These are phyloP conservation scores for Aspidapion aeneum DNA, from an alignment of 2,888 invertebrate genomes.

Conservation along the genomic window DNA sequence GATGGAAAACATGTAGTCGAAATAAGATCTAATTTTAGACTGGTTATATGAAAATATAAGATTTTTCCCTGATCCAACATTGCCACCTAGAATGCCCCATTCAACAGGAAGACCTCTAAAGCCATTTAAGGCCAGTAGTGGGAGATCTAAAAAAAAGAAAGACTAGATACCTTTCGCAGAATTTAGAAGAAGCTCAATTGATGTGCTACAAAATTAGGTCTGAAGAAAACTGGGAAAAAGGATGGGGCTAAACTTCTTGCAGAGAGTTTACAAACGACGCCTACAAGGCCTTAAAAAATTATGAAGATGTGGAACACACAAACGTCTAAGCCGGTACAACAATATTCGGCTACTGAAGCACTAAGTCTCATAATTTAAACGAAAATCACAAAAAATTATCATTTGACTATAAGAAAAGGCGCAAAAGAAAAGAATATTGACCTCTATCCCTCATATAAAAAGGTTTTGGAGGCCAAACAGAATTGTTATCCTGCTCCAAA, in stretches of 20 bases:
- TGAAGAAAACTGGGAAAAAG: background rate
- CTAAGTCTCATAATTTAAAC: too few relatives aligned
- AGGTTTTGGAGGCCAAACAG: background rate
- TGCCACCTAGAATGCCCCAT: background rate
- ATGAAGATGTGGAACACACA: too few relatives aligned
- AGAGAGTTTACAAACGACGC: background rate
- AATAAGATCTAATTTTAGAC: too few relatives aligned
- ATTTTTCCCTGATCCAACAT: too few relatives aligned
- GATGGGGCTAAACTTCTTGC: background rate
- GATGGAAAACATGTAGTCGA: background rate
- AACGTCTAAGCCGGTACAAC: too few relatives aligned
- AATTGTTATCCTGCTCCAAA: background rate
- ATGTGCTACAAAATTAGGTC: background rate
- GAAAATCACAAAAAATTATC: too few relatives aligned
- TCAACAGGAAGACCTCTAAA: background rate
- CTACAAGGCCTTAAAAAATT: background rate
- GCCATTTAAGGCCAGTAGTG: background rate
- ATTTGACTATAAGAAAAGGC: background rate
- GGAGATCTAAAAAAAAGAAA: background rate
- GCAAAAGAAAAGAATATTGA: background rate
- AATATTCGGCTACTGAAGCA: too few relatives aligned
- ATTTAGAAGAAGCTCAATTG: background rate
- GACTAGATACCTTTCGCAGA: background rate
- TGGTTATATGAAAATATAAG: too few relatives aligned
- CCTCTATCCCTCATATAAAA: background rate